Evolutionary conservation across 2,888 invertebrate species (phyloP).

Genomic region (Athalia cordata): DNA sequence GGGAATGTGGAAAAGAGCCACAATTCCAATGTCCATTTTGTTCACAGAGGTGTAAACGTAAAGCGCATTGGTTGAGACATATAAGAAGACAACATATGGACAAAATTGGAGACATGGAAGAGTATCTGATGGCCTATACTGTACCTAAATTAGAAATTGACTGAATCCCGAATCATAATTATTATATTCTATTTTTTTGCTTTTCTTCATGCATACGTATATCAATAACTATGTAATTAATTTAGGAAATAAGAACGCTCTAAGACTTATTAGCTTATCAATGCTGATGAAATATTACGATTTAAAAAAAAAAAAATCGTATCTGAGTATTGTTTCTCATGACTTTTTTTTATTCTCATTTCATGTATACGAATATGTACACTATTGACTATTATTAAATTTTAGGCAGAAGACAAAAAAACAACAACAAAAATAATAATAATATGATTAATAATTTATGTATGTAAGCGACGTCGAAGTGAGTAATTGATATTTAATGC

Average conservation of each 20-base stretch:
- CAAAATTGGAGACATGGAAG: conserved; percentile 74
- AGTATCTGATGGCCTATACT: conserved; percentile 58
- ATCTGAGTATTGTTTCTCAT: too few species aligned
- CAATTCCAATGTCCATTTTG: conserved; percentile 74
- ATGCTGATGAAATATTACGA: too few species aligned
- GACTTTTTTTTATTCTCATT: too few species aligned
- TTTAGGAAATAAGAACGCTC: too few species aligned
- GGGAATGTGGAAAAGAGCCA: conserved; percentile 76
- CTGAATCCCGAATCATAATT: conserved; percentile 37
- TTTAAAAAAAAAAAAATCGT: too few species aligned
- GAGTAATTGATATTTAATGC: conserved; percentile 20
- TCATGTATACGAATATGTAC: too few species aligned
- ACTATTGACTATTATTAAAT: conserved; percentile 15
- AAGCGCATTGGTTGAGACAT: conserved; percentile 75
- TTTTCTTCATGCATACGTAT: too few species aligned
- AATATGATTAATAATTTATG: not conserved
- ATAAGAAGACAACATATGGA: conserved; percentile 76
- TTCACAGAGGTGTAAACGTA: conserved; percentile 71
- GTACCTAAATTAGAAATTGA: conserved; percentile 50
- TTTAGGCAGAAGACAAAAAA: not conserved
- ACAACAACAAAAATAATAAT: not conserved
- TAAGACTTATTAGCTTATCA: not conserved
- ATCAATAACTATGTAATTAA: too few species aligned
- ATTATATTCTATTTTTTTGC: not conserved
- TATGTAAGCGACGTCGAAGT: not conserved